Evolutionary conservation across 1,140 invertebrate species (phyloP).

Genomic region (Glossosoma conforme): DNA sequence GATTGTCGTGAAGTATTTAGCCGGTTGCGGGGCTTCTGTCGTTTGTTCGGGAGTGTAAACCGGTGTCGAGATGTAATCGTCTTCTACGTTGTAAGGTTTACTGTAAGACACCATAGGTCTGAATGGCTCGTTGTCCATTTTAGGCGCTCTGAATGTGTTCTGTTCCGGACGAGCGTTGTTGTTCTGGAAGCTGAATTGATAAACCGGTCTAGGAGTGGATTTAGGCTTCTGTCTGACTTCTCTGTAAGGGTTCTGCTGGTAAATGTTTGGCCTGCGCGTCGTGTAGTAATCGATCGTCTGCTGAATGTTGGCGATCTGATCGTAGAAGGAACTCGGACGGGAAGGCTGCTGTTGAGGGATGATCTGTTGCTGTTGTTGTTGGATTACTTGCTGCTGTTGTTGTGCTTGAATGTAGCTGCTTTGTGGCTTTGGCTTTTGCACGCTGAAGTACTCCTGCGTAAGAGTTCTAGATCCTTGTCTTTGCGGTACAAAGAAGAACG

Average conservation of each 20-base stretch:
- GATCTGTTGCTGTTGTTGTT: constrained; percentile 36
- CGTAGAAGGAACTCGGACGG: constrained; percentile 45
- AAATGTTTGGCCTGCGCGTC: constrained; percentile 44
- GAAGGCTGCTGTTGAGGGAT: constrained; percentile 20
- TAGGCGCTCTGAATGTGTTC: constrained; percentile 46
- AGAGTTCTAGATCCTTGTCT: constrained; percentile 48
- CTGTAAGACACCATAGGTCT: constrained; percentile 60
- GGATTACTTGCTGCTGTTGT: constrained; percentile 32
- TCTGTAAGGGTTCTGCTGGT: constrained; percentile 37
- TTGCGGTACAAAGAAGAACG: constrained; percentile 45
- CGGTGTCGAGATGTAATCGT: constrained; percentile 43
- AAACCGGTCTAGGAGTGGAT: constrained; percentile 40
- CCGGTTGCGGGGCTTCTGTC: constrained; percentile 42
- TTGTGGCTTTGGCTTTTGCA: constrained; percentile 43
- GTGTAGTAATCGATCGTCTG: constrained; percentile 51
- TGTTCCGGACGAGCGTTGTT: constrained; percentile 40
- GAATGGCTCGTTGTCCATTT: constrained; percentile 55
- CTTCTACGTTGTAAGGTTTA: constrained; percentile 51
- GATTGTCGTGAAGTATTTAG: constrained; percentile 44
- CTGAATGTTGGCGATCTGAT: constrained; percentile 51
- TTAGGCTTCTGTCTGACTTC: constrained; percentile 48
- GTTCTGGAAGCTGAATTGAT: constrained; percentile 45
- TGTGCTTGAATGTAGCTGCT: constrained; percentile 17
- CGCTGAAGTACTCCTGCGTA: constrained; percentile 48
- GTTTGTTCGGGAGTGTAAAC: constrained; percentile 34